Base-by-base conservation (phyloP, 2,888 invertebrate genomes). In the Lasioglossum marginatum region DNA sequence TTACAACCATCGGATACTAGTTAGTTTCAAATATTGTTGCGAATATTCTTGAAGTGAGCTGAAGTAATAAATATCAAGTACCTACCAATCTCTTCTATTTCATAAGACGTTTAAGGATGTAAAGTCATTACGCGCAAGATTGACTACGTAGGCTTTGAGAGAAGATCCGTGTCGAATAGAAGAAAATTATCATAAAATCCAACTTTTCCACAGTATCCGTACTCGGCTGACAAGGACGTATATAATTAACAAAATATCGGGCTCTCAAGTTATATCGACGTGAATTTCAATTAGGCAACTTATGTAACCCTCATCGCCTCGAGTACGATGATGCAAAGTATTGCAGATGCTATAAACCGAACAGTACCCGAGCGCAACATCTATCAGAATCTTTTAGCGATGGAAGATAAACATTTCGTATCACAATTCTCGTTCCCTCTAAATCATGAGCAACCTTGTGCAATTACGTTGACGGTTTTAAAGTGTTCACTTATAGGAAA, bases 271-370 rank as follows among this genome's bases (percentile, higher is more conserved):
- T 74, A 45, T 81, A 27, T 27, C 82, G 76, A 74, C 70, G 63
- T 52, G 79, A 78, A 89, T 88, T 88, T 89, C 85, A 87, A 88
- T 63, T 74, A 78, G 77, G 83, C 40, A 79, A 45, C 70, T 92
- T 91, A 82, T 83, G 87, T 75, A 91, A 92, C 86, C 79, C 78
- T 88, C 83, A 75, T 86, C 85, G 81, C 86, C 86, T 87, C 89
- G 66, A 84, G 84, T 74, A 72, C 81, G 90, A 83, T 89, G 90
- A 88, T 86, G 89, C 79, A 90, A 91, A 90, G 86, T 84, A 83
- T 87, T 83, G n/a, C 57, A 73, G 19, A 63, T n/a, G 10, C 34
- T n/a, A 14, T 40, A 43, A 80, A 34, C 12, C n/a, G 37, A 71
- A 77, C 27, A 60, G n/a, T 12, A 43, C n/a, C 12, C 19, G 31